Evolutionary conservation across 2,797 vertebrate species (phyloP), one percentile per base, ranked within the genome.

Genomic region (Clarias fuscus): DNA sequence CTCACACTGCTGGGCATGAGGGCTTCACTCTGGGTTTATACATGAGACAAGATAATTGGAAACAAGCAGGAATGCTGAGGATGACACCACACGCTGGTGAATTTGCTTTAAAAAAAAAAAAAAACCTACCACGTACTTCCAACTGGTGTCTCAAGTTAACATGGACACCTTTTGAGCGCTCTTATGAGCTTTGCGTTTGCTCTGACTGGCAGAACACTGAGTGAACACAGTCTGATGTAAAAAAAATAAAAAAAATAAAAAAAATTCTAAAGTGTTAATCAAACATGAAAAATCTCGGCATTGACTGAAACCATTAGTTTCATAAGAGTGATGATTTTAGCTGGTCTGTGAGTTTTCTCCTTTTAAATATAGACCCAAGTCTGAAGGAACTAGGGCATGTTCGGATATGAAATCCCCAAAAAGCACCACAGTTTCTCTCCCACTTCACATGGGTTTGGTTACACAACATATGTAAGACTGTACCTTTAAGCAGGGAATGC

Each of bases 401-500:
- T 85, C 81, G 83, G 85, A 89, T 48, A 68, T 58, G 48, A 33
- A 53, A 71, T 89, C 76, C 85, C 93, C 93, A 76, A 92, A 91
- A 90, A 91, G 92, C 91, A 93, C 92, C 92, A 83, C 85, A 88
- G 87, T 80, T 87, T 89, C 67, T 81, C 68, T 82, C 85, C 89
- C 89, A 82, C 37, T 65, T 87, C 71, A 81, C 92, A 92, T 92
- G 92, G 92, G 93, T 93, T 94, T 94, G 92, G 94, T 94, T 95
- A 95, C 94, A 95, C 95, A 95, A 95, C 93, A 94, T 95, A 95
- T 93, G 93, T 95, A 96, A 96, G 95, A 96, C 95, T 95, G 95
- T 96, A 96, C 95, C 95, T 95, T 95, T 94, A 94, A 94, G 92
- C 93, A 94, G 95, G 96, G 95, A 96, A 96, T 96, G 95, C 95